A percentile compares a stretch with the other conserved stretches of the same genome.
Evolutionary conservation across 2,888 invertebrate genomes (phyloP).

Genomic region (Eristalis tenax): DNA sequence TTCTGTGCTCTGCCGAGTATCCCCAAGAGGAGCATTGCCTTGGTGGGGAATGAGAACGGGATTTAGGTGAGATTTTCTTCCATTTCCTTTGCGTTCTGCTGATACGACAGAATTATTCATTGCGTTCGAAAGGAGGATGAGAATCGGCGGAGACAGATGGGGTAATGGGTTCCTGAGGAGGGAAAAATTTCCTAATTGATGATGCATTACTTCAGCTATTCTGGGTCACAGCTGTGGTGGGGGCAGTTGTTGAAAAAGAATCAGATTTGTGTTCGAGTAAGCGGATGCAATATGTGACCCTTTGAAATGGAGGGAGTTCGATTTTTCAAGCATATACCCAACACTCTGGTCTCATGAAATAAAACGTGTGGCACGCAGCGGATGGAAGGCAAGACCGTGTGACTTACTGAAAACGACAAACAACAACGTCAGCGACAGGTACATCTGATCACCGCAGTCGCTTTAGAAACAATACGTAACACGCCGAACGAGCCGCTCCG

Average conservation of each 20-base stretch:
- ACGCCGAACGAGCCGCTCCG: constrained; percentile 2
- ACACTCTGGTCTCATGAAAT: too few relatives aligned
- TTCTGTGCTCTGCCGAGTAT: neutral
- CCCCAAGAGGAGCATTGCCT: constrained; percentile 25
- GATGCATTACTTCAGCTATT: constrained; percentile 48
- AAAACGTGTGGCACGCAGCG: constrained; percentile 8
- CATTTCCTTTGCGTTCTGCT: constrained; percentile 30
- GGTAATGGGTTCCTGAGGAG: constrained; percentile 67
- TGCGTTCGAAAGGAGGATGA: constrained; percentile 32
- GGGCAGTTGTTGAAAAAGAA: neutral
- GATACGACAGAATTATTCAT: constrained; percentile 65
- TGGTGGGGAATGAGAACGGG: constrained; percentile 33
- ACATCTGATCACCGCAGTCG: constrained; percentile 62
- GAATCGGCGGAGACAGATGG: constrained; percentile 43
- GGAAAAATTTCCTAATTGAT: constrained; percentile 62
- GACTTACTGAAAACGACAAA: constrained; percentile 22
- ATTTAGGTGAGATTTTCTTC: constrained; percentile 58
- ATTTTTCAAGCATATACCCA: too few relatives aligned
- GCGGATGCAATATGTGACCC: too few relatives aligned
- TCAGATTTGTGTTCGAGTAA: too few relatives aligned
- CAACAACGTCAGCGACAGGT: neutral
- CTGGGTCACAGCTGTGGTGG: constrained; percentile 16
- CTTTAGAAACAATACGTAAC: constrained; percentile 57
- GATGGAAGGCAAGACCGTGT: constrained; percentile 11
- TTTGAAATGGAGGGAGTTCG: too few relatives aligned